phyloP scores from a whole-genome alignment of 2,113 vertebrate species.

The Burhinus bistriatus region DNA sequence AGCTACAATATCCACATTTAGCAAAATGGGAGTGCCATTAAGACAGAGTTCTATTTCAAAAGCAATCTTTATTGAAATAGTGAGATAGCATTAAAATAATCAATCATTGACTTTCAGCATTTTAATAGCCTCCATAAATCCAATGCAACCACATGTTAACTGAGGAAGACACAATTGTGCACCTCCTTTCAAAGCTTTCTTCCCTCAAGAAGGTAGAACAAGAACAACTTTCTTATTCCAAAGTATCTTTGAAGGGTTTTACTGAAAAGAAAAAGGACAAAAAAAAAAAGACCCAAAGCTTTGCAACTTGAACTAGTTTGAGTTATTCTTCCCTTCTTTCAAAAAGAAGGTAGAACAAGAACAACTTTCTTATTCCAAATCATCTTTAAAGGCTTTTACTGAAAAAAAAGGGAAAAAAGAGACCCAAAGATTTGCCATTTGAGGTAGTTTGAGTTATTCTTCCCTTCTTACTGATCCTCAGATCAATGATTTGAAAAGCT shows the following conservation, averaged over 20 bases:
- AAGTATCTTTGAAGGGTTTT: too few species aligned
- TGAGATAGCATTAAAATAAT: not conserved
- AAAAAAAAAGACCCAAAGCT: not conserved
- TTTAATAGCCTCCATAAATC: not conserved
- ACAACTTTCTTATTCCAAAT: too few species aligned
- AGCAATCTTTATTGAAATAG: not conserved
- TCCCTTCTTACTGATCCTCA: not conserved
- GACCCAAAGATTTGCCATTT: not conserved
- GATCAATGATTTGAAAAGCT: constrained; percentile 24
- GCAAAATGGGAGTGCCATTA: not conserved
- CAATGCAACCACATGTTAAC: not conserved
- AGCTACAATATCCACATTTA: not conserved
- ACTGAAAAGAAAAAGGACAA: too few species aligned
- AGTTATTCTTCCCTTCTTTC: not conserved
- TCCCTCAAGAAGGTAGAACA: not conserved
- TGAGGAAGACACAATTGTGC: not conserved
- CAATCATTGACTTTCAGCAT: not conserved
- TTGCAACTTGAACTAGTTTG: not conserved
- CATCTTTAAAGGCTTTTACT: too few species aligned
- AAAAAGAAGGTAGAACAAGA: too few species aligned
- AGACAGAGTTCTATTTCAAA: not conserved
- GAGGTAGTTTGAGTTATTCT: not conserved
- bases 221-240: too few species aligned
- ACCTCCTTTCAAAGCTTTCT: not conserved
- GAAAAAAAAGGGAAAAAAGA: too few species aligned